These are phyloP conservation scores for Dichetophora obliterata DNA, from an alignment of 2,888 invertebrate genomes.

Conservation along the genomic window DNA sequence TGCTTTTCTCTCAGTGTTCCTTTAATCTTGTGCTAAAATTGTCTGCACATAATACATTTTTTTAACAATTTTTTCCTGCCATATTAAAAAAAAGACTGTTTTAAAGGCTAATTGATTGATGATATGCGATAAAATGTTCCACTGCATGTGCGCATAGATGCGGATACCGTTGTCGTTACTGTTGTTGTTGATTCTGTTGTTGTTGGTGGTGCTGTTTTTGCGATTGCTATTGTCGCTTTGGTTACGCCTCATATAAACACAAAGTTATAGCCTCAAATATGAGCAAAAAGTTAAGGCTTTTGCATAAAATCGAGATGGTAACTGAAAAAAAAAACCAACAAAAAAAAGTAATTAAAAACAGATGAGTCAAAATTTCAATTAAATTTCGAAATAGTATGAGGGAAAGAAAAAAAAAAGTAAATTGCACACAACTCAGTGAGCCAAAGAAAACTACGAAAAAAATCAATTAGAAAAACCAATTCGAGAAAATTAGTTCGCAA, in stretches of 20 bases:
- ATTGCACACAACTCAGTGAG: neutral
- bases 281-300: constrained; percentile 1
- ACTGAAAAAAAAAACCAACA: neutral
- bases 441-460: neutral
- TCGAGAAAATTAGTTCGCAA: too few species aligned
- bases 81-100: neutral
- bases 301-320: neutral
- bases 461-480: neutral
- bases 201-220: too few species aligned
- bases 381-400: neutral
- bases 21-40: too few species aligned
- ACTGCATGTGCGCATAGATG: constrained; percentile 48
- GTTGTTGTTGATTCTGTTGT: neutral
- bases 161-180: neutral
- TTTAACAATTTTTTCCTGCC: neutral
- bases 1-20: too few species aligned
- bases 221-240: neutral
- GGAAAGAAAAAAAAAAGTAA: neutral
- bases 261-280: constrained; percentile 22
- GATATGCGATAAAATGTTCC: constrained; percentile 67
- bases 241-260: constrained; percentile 33
- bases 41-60: neutral
- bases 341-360: constrained; percentile 28
- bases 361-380: constrained; percentile 3
- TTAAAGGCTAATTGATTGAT: constrained; percentile 67